phyloP scores from a whole-genome alignment of 2,888 invertebrate species.

The Hedychridium roseum region DNA sequence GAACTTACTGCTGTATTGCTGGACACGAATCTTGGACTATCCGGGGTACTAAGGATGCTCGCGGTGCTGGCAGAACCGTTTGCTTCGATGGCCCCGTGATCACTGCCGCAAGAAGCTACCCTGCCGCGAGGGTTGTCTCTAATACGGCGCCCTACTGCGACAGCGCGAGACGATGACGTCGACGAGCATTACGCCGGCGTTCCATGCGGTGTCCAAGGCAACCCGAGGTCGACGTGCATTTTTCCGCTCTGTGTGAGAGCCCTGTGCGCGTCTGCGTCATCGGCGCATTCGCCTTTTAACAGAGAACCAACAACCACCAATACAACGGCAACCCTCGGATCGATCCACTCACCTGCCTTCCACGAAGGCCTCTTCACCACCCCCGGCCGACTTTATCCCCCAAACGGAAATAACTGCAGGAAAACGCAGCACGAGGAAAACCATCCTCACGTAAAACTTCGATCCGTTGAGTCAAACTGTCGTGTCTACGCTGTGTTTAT shows the following conservation, averaged over 20 bases:
- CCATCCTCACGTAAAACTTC: too few relatives aligned
- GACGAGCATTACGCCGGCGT: slow-evolving; percentile 5
- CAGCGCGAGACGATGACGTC: slow-evolving; percentile 23
- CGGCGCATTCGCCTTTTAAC: slow-evolving; percentile 14
- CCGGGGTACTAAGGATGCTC: too few relatives aligned
- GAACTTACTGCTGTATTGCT: too few relatives aligned
- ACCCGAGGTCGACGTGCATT: slow-evolving; percentile 19
- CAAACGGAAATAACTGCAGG: not conserved
- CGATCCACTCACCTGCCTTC: slow-evolving; percentile 41
- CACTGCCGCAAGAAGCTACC: slow-evolving; percentile 35
- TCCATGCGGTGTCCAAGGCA: slow-evolving; percentile 42
- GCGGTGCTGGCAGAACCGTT: slow-evolving; percentile 15
- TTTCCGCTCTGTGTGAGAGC: slow-evolving; percentile 12
- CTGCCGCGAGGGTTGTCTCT: slow-evolving; percentile 29
- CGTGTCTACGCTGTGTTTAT: too few relatives aligned
- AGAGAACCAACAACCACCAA: too few relatives aligned
- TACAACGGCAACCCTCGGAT: too few relatives aligned
- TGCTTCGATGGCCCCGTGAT: slow-evolving; percentile 39
- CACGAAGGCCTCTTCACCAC: slow-evolving; percentile 24
- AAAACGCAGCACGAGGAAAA: too few relatives aligned
- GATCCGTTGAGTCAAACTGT: too few relatives aligned
- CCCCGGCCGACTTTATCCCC: slow-evolving; percentile 5
- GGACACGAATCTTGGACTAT: too few relatives aligned
- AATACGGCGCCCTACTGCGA: slow-evolving; percentile 27
- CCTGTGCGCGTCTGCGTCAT: slow-evolving; percentile 26